Evolutionary conservation across 2,113 vertebrate genomes (phyloP).

Genomic region (Arvicanthis niloticus): DNA sequence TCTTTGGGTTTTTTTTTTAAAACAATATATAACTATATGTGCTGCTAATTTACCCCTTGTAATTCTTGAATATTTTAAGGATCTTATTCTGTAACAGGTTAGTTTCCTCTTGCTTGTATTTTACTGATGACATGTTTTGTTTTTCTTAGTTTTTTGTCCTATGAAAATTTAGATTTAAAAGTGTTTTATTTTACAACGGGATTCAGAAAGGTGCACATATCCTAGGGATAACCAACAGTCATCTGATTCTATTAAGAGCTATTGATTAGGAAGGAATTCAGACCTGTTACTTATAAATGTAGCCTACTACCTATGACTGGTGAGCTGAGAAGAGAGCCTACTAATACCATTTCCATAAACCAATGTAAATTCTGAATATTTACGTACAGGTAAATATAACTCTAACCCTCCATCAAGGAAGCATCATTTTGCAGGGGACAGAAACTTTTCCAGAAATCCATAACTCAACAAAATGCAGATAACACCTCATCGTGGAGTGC

Average conservation of each 20-base stretch:
- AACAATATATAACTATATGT: neutral
- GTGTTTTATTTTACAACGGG: neutral
- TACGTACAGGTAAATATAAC: neutral
- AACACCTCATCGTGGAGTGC: neutral
- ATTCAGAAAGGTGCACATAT: neutral
- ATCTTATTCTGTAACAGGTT: neutral
- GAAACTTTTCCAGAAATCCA: neutral
- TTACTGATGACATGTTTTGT: neutral
- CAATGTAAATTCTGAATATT: neutral
- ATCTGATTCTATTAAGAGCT: neutral
- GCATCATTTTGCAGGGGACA: neutral
- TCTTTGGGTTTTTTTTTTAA: neutral
- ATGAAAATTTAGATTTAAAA: conserved; percentile 24
- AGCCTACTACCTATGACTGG: neutral
- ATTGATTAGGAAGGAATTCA: neutral
- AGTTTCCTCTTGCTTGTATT: neutral
- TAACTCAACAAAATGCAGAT: neutral
- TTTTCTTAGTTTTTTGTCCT: neutral
- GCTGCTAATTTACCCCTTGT: neutral
- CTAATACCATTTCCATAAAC: neutral
- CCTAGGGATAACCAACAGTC: neutral
- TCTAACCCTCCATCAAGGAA: neutral
- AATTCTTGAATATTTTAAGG: conserved; percentile 17
- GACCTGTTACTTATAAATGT: neutral
- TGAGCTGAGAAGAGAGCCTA: neutral